phyloP scores from a whole-genome alignment of 2,888 invertebrate species.

The Dicyrtomina minuta region DNA sequence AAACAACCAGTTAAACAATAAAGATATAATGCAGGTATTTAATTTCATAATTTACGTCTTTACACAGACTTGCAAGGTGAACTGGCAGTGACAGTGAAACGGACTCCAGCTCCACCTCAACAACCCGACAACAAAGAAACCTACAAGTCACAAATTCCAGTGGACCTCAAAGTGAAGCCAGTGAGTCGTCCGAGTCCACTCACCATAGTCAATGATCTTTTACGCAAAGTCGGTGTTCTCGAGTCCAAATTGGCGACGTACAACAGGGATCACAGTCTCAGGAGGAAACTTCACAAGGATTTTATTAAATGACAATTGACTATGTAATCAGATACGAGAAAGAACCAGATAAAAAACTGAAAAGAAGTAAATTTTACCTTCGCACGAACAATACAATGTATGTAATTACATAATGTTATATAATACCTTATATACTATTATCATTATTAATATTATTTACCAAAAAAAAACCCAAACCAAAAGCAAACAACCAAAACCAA shows the following conservation, averaged over 20 bases:
- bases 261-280: slow-evolving; percentile 20
- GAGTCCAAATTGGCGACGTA: slow-evolving; percentile 50
- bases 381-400: no score
- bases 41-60: neutral
- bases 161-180: neutral
- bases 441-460: neutral
- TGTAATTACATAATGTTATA: neutral
- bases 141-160: slow-evolving; percentile 7
- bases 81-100: slow-evolving; percentile 22
- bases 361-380: no score
- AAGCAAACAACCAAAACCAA: neutral
- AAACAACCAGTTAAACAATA: no score
- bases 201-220: slow-evolving; percentile 93
- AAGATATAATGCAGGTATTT: no score
- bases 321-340: no score
- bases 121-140: slow-evolving; percentile 25
- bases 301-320: slow-evolving; percentile 9
- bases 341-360: no score
- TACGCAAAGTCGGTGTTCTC: slow-evolving; percentile 85
- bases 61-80: slow-evolving; percentile 22
- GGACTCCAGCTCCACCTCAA: neutral
- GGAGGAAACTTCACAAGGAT: slow-evolving; percentile 18
- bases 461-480: neutral
- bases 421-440: neutral
- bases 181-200: slow-evolving; percentile 83